Percentiles rank a stretch among this genome's conserved stretches.
Conservation (phyloP, 1,140 invertebrate species). For the Euschistus heros region DNA sequence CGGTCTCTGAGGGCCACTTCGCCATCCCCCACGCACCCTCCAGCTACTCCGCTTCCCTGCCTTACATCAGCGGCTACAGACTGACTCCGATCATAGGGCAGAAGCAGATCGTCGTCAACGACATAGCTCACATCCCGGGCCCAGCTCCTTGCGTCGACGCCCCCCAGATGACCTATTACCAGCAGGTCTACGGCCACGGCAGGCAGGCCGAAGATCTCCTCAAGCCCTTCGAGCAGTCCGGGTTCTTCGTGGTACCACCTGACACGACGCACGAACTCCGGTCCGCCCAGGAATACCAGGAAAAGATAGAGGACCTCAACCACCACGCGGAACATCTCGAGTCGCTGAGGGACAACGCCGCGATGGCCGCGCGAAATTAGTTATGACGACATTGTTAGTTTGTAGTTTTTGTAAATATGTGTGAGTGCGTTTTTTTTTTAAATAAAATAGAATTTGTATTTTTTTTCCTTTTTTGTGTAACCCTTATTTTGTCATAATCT, state of each 20-base stretch:
- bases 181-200: neutral
- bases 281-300: neutral
- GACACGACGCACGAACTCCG: neutral
- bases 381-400: too few species aligned
- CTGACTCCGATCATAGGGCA: constrained; percentile 13
- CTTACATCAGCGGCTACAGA: constrained; percentile 18
- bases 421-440: too few species aligned
- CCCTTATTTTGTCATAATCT: too few species aligned
- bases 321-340: neutral
- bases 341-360: neutral
- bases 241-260: neutral
- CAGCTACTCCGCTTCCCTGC: neutral
- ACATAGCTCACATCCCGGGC: neutral
- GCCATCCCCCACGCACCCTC: neutral
- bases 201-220: constrained; percentile 2
- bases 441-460: too few species aligned
- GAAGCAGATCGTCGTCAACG: constrained; percentile 16
- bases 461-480: too few species aligned
- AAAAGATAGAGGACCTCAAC: neutral
- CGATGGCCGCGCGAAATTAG: too few species aligned
- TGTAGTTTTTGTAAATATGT: too few species aligned
- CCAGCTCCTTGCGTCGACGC: neutral
- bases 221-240: neutral
- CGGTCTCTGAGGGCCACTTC: neutral
- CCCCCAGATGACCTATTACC: neutral